Evolutionary conservation across 2,888 invertebrate genomes (phyloP), one percentile per base, ranked within the genome.

Genomic region (Cataglyphis albicans): DNA sequence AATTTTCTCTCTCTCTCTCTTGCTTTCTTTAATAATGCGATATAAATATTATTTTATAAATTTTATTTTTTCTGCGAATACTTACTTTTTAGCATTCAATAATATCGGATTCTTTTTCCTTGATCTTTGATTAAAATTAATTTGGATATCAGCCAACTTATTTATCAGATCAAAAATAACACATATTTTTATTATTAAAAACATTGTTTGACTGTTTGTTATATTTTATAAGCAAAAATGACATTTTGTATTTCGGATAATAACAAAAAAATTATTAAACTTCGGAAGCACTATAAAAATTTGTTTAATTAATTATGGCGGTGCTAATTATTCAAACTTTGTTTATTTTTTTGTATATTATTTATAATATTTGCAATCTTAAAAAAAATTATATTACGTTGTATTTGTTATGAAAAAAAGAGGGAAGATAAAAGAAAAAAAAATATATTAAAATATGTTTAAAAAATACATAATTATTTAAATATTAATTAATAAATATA

Each of bases 31-130:
- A 48, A 52, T 52, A 52, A 3, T 18, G 18, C 18, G 1, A 52
- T 52, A 52, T 52, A 52, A 52, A n/a, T n/a, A n/a, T 52, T 52
- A 52, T 52, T 52, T 52, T 52, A 52, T 52, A 52, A 52, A n/a
- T 52, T 2, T n/a, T n/a, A 52, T 0, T 52, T 52, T 52, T 18
- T 48, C 1, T 48, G n/a, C n/a, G n/a, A 48, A 48, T 48, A 7
- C 6, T n/a, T 52, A 52, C 0, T n/a, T 52, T 1, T n/a, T 6
- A 6, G 18, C 7, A n/a, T 52, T 52, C 9, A n/a, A 52, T 52
- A n/a, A 52, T 52, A 52, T n/a, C 9, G 7, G 0, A n/a, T 52
- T n/a, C n/a, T 52, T 48, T n/a, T 7, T n/a, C 41, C 41, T n/a
- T 0, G 7, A 52, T 0, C 52, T 52, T 52, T 52, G 52, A 52